Evolutionary conservation across 92 coral and sea anemone species (phyloP), one percentile per base, ranked within the genome.

Genomic region (Isaurus tuberculatus): DNA sequence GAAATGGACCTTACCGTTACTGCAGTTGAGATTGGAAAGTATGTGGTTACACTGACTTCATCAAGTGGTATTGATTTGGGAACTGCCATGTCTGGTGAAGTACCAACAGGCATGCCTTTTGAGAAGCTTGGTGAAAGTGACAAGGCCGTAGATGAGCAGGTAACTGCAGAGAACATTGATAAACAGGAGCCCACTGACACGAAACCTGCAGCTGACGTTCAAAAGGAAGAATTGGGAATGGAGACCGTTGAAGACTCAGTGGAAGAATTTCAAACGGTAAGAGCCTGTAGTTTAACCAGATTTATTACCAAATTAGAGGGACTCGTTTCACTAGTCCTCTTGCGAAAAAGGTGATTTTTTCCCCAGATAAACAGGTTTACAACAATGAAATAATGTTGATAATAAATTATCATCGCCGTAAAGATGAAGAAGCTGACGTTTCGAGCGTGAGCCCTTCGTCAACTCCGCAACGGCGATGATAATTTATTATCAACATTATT

Each of bases 1-100:
- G 82, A 77, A 77, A 58, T 77, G 82, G 70, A 77, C 20, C 69
- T 77, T 26, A 40, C 68, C 33, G 82, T 77, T 58, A 27, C 34
- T 14, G 53, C 82, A 32, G 55, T 20, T 13, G 70, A 77, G 51
- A 58, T 3, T 58, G 49, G 29, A 27, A 77, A 77, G 16, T 77
- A 77, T 58, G 34, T 77, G 13, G 36, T 77, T 31, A 77, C 67
- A 5, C 14, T 75, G 15, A 55, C 70, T 20, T 77, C 82, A 43
- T 34, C 78, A 19, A 36, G 51, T 75, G 81, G 81, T 77, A 70
- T 77, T 20, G 82, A 77, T 58, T 34, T 77, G 22, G 70, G 70
- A 23, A 42, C 23, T 22, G 82, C 57, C 10, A 58, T 77, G 82
- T 34, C 70, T 57, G 70, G 70, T 1, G 51, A 77, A 32, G 32